Base-by-base conservation (phyloP, 2,113 vertebrate genomes). In the Pelodiscus sinensis region DNA sequence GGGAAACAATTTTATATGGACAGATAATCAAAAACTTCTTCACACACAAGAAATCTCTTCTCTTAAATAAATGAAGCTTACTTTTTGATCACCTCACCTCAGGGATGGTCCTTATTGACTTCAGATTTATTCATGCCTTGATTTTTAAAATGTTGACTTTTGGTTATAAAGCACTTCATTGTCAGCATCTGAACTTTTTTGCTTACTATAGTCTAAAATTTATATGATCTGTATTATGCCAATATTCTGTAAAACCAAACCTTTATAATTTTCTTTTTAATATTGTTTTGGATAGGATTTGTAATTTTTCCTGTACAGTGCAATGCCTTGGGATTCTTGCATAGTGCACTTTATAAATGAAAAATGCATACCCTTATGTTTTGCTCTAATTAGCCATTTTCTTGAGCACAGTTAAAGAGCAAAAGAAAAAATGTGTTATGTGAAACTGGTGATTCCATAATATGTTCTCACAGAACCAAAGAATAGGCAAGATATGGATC, bases 261-360 rank as follows among this genome's bases (percentile, higher is more conserved):
- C n/a, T 35, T 71, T 38, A 18, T 27, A 44, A 31, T 62, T 62
- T 79, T 29, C 60, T 71, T 71, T 65, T 35, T 71, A 71, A 35
- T 35, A 82, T 71, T 71, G 51, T 90, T 65, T 25, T 77, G 93
- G 77, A 81, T 91, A 84, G 88, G 93, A 88, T 56, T 71, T 8
- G 6, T 83, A 82, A 79, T 94, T 89, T 93, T 90, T 90, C 86
- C 19, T 82, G 29, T 44, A 90, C 85, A 93, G 44, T 19, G 38
- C 29, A 4, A 3, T 71, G 8, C 56, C 27, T 83, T 80, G 81
- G 35, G 71, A 44, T 62, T 8, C 92, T 56, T 87, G 60, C 2
- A 3, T 82, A 29, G 29, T 83, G n/a, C 83, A 21, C 38, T 82
- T 85, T 25, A 5, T 31, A 77, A 44, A 65, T 57, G 50, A 82